Evolutionary conservation across 1,140 invertebrate species (phyloP), one percentile per base, ranked within the genome.

Genomic region (Nilaparvata lugens): DNA sequence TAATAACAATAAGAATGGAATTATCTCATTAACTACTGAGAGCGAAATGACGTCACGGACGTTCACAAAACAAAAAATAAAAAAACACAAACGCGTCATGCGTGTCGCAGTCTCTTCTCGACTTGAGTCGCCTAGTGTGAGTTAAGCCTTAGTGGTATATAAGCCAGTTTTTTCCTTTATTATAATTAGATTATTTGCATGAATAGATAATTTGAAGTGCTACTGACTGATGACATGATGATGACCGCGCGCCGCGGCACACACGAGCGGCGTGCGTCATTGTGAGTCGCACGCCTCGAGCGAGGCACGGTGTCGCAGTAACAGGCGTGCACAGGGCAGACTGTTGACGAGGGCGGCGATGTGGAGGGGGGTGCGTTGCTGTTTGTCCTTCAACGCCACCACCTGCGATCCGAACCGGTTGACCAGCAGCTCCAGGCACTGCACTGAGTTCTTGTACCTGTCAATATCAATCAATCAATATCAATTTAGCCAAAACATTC

Each of bases 211-310:
- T n/a, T n/a, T n/a, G n/a, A n/a, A n/a, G n/a, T n/a, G n/a, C n/a
- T 21, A 64, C 73, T 67, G 68, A 83, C 81, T 79, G 23, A 82
- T 76, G 51, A 77, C 72, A 60, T 70, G 71, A 43, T 71, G 73
- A 64, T 83, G 78, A 16, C 81, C 81, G 58, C 78, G 80, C 18
- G 77, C 70, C 7, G 82, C 81, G 16, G 83, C 82, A 56, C 80
- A 72, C 40, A 83, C 76, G 38, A 84, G 68, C 16, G 83, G 79
- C 14, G 82, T 84, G 23, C 79, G 68, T 66, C 81, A 81, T 7
- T 72, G 70, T 11, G 72, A 71, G 68, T 84, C 82, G 52, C 69
- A 69, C 14, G 73, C 66, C 61, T 81, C 77, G 4, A 81, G 70
- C 7, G 75, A 72, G 5, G 76, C 80, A 28, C 75, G 72, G 53